Base-by-base conservation (phyloP, 2,888 invertebrate genomes). In the Drosophila histrio region DNA sequence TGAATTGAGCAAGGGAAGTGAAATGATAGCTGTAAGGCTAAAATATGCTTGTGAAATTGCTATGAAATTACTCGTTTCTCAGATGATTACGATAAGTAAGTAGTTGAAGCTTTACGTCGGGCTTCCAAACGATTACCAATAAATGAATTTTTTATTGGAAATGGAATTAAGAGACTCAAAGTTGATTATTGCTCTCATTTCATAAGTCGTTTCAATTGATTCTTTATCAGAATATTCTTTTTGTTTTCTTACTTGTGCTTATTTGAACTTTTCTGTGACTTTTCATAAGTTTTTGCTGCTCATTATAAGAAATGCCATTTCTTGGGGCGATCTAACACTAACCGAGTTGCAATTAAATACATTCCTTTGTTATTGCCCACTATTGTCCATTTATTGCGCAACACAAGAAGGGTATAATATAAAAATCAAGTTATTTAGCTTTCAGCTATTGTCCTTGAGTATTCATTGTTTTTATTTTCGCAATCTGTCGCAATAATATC, bases 11-110 rank as follows among this genome's bases (percentile, higher is more conserved):
- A 15, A 30, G 38, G 24, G 5, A 38, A 52, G 24, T 13, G 17
- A 8, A 44, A 46, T 68, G 71, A 80, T 71, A 50, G 65, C 58
- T 38, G 8, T 57, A 39, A 47, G 63, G 67, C 43, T n/a, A 41
- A 59, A 58, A 68, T 62, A 81, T 79, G 64, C 62, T 54, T 59
- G 39, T 50, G 65, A 69, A 81, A 69, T 81, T 64, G 62, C 47
- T 60, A 56, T 74, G 39, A 79, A 83, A 73, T 77, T 64, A 62
- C 58, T 46, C 34, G 39, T 26, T 57, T 43, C 47, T 44, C 26
- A 53, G 34, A 50, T 60, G 46, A 56, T 57, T 57, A 26, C 61
- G 67, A 36, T 58, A 58, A 58, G 54, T 41, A 50, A 57, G 49
- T 26, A 47, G 26, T 22, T 36, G 11, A 17, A 39, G 36, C 30